Evolutionary conservation across 2,113 vertebrate species (phyloP).

Genomic region (Rissa tridactyla): DNA sequence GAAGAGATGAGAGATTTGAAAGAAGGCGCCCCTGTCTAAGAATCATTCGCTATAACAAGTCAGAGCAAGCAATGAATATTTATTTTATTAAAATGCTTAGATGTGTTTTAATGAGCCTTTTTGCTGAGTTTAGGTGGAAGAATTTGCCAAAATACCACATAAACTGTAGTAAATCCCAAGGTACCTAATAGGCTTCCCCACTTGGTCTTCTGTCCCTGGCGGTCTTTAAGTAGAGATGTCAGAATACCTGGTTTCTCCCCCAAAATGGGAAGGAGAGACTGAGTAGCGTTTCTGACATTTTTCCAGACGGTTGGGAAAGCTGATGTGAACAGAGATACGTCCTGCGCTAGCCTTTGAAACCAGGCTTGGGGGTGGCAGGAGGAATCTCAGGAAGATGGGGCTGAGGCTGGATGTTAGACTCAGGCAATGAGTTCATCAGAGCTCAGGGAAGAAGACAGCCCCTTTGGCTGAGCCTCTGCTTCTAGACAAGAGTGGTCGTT

Average conservation of each 20-base stretch:
- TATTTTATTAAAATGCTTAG: background rate
- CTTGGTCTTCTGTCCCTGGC: background rate
- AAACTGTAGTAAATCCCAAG: background rate
- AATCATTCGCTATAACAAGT: background rate
- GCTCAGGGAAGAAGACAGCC: background rate
- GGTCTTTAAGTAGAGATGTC: background rate
- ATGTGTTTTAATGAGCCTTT: background rate
- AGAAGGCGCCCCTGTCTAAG: background rate
- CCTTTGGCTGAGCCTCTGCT: background rate
- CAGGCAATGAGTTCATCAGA: background rate
- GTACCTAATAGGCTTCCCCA: background rate
- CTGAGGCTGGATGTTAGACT: background rate
- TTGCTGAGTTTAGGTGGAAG: background rate
- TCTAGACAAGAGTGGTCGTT: background rate
- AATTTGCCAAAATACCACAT: background rate
- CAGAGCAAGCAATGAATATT: background rate
- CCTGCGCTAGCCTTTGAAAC: background rate
- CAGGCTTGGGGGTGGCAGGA: background rate
- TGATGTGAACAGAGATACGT: background rate
- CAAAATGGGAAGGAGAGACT: background rate
- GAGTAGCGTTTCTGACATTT: background rate
- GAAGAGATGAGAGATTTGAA: slow-evolving; percentile 2
- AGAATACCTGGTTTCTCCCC: background rate
- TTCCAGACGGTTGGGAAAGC: background rate
- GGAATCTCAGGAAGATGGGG: background rate